phyloP scores from a whole-genome alignment of 2,797 vertebrate species.

The Nannoperca australis region DNA sequence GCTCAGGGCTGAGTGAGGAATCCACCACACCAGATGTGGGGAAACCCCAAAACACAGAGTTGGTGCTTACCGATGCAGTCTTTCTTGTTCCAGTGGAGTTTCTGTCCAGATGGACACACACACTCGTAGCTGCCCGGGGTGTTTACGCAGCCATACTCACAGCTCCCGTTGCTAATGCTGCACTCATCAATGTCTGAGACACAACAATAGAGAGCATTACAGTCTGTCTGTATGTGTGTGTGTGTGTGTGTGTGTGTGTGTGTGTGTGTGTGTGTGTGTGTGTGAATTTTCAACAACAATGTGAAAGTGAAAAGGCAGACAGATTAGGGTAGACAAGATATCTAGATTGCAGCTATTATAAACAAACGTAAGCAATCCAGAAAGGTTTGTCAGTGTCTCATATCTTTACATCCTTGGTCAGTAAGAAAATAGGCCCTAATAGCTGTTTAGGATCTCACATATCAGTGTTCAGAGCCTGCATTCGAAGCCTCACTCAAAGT shows the following conservation, averaged over 20 bases:
- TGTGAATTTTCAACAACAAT: neutral
- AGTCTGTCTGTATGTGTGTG: neutral
- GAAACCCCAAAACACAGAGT: conserved; percentile 2
- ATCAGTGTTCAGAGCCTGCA: neutral
- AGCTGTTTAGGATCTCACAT: neutral
- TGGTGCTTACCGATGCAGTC: conserved; percentile 92
- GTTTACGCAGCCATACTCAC: conserved; percentile 91
- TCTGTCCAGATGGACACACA: conserved; percentile 89
- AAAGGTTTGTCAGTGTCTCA: neutral
- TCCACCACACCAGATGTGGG: neutral
- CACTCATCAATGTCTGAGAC: conserved; percentile 95
- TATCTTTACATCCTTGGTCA: neutral
- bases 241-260: neutral
- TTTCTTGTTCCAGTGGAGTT: conserved; percentile 97
- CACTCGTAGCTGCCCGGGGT: conserved; percentile 93
- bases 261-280: neutral
- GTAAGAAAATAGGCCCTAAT: neutral
- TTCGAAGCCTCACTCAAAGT: neutral
- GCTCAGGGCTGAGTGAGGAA: neutral
- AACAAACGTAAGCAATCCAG: neutral
- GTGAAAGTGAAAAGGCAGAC: neutral
- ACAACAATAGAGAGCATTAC: conserved; percentile 1
- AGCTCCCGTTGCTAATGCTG: conserved; percentile 94
- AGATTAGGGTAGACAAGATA: neutral
- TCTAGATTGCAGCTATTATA: neutral